These are phyloP conservation scores for Lethenteron camtschaticum DNA, from an alignment of 2,113 vertebrate genomes.

Conservation along the genomic window DNA sequence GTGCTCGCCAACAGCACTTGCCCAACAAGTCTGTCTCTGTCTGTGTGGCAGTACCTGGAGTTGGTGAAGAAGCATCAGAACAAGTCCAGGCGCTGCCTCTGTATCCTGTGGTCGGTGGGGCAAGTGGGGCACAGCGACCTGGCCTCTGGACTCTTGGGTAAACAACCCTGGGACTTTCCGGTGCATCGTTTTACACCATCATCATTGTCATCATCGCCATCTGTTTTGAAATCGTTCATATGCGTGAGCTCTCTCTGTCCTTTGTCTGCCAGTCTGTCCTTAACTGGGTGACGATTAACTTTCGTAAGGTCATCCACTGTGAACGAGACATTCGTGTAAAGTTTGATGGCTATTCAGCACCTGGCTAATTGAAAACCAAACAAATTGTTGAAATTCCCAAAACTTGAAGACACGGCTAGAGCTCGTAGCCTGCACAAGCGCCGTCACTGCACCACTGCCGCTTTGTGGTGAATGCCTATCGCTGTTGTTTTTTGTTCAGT, in stretches of 20 bases:
- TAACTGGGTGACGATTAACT: background rate
- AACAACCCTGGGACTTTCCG: background rate
- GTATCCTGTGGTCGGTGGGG: constrained; percentile 77
- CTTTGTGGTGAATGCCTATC: no score
- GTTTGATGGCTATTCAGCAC: no score
- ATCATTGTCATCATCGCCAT: background rate
- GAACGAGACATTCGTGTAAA: no score
- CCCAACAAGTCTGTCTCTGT: background rate
- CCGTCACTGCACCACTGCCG: no score
- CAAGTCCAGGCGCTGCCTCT: constrained; percentile 51
- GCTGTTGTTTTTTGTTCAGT: background rate
- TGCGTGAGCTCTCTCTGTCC: background rate
- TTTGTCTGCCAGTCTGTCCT: background rate
- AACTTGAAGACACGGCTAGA: background rate
- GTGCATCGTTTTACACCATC: no score
- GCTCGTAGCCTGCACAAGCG: background rate
- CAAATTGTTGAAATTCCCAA: no score
- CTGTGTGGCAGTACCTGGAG: constrained; percentile 44
- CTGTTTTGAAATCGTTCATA: background rate
- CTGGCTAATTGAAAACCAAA: no score
- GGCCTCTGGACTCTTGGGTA: constrained; percentile 58
- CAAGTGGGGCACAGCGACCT: constrained; percentile 63
- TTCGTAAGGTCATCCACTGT: background rate
- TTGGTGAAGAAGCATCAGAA: constrained; percentile 59
- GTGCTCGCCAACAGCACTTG: background rate